phyloP scores from a whole-genome alignment of 2,888 invertebrate genomes.

The Chirona hameri region DNA sequence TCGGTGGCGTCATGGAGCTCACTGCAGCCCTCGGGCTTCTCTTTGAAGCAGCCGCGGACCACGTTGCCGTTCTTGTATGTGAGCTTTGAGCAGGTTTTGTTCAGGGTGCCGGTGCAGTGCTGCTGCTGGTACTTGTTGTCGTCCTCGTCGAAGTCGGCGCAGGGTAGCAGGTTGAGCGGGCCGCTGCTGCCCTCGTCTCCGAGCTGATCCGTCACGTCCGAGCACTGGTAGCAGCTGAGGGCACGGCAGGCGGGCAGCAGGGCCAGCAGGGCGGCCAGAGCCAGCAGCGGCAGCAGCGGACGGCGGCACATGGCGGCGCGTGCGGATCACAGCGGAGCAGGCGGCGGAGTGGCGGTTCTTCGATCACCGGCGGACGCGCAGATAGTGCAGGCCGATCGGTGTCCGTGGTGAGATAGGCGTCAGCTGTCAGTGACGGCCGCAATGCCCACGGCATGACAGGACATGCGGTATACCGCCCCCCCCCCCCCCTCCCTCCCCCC shows the following conservation, averaged over 20 bases:
- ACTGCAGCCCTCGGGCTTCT: background rate
- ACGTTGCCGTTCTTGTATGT: background rate
- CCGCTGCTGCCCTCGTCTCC: too few species aligned
- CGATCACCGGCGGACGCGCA: too few species aligned
- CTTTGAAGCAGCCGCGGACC: background rate
- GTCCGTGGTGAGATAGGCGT: too few species aligned
- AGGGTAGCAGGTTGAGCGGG: too few species aligned
- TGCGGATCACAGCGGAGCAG: too few species aligned
- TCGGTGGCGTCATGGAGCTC: too few species aligned
- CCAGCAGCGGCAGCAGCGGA: constrained; percentile 1
- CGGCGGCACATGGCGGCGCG: background rate
- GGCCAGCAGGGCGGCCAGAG: background rate
- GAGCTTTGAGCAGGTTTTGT: background rate
- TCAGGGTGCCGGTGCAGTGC: background rate
- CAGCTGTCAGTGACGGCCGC: too few species aligned
- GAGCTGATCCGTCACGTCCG: background rate
- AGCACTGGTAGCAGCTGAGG: background rate
- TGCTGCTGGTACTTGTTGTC: background rate
- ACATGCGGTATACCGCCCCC: too few species aligned
- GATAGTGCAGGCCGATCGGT: too few species aligned
- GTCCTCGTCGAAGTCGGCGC: background rate
- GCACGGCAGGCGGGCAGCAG: background rate
- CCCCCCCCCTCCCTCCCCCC: too few species aligned
- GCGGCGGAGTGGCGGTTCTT: too few species aligned
- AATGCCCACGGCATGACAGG: too few species aligned